phyloP scores from a whole-genome alignment of 2,888 invertebrate genomes.

The Dichetophora obliterata region DNA sequence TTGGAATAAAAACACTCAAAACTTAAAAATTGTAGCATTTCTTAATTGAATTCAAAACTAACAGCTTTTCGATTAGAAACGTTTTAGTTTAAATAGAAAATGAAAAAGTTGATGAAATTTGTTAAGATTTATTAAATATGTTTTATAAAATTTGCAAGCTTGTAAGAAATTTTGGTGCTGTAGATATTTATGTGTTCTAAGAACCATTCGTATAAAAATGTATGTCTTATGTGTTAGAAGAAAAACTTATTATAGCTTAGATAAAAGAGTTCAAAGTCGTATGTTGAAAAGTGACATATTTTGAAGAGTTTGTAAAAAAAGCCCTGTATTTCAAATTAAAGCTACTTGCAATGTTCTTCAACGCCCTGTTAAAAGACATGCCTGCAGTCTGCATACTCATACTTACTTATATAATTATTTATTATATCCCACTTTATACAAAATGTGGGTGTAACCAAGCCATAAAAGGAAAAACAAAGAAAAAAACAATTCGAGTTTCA shows the following conservation, averaged over 20 bases:
- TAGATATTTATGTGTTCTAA: too few species aligned
- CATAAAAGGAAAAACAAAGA: neutral
- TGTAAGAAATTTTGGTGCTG: too few species aligned
- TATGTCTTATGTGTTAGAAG: too few species aligned
- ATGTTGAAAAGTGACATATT: neutral
- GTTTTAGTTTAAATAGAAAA: too few species aligned
- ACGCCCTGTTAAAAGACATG: neutral
- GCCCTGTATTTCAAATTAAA: neutral
- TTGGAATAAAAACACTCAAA: too few species aligned
- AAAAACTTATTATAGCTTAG: neutral
- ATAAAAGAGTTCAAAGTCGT: neutral
- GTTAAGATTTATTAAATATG: too few species aligned
- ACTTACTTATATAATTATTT: slow-evolving; percentile 6
- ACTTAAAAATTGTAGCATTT: too few species aligned
- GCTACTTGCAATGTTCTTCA: neutral
- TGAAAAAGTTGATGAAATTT: too few species aligned
- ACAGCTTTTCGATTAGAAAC: too few species aligned
- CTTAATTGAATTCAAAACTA: too few species aligned
- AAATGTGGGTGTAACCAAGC: slow-evolving; percentile 37
- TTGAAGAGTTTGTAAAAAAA: neutral
- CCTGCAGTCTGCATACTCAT: neutral
- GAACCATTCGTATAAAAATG: too few species aligned
- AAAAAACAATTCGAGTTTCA: slow-evolving; percentile 15
- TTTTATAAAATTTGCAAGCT: too few species aligned
- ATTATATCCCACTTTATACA: slow-evolving; percentile 9